Conservation (phyloP, 2,113 vertebrate species). For the Podocnemis expansa region DNA sequence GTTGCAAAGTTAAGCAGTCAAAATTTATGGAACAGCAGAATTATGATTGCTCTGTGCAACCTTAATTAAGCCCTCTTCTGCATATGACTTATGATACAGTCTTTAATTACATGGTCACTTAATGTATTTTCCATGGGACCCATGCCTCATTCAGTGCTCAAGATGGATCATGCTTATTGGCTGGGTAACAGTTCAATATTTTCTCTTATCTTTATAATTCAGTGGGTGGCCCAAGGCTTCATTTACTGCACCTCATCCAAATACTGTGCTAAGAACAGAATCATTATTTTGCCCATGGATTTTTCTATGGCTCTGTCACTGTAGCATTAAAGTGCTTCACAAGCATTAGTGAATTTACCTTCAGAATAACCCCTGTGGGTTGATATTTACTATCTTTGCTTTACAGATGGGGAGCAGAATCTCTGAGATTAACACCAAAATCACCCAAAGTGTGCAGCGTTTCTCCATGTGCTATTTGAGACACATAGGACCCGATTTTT, state of each 20-base stretch:
- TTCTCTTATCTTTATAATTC: conserved; percentile 16
- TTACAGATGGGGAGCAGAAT: not conserved
- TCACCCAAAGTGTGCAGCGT: not conserved
- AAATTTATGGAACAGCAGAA: not conserved
- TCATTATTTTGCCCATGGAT: not conserved
- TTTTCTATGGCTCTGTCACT: not conserved
- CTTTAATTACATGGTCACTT: not conserved
- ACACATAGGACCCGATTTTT: not conserved
- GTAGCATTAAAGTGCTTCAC: not conserved
- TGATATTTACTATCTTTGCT: not conserved
- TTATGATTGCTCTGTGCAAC: not conserved
- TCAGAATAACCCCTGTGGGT: not conserved
- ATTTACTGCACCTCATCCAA: not conserved
- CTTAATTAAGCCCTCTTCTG: not conserved
- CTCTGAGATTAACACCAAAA: not conserved
- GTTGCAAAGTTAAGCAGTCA: not conserved
- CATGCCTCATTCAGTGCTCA: not conserved
- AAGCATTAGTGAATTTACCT: not conserved
- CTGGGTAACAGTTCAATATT: not conserved
- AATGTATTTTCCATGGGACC: not conserved
- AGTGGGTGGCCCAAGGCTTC: not conserved
- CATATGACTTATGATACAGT: not conserved
- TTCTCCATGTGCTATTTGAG: not conserved
- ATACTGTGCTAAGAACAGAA: rapidly evolving
- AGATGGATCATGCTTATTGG: not conserved